Base-by-base conservation (phyloP, 2,797 vertebrate species). In the Sebastes matsubarae region DNA sequence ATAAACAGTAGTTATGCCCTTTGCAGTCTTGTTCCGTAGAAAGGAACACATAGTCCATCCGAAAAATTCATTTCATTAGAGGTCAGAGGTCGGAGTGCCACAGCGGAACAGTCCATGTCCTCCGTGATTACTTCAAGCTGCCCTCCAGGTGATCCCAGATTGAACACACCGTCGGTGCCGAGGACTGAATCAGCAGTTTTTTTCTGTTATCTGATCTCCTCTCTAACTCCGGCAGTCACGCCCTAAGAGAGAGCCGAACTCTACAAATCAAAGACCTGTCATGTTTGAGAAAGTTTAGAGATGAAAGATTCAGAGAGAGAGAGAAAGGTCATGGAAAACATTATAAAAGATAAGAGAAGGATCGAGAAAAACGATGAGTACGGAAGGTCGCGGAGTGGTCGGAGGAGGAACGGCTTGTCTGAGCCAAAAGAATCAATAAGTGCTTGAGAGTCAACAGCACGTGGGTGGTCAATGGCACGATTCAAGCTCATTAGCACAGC, bases 401-500 rank as follows among this genome's bases (percentile, higher is more conserved):
- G 57, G 87, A 74, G 72, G 82, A 77, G 74, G 69, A 76, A 67
- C 75, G 70, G 57, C 55, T 72, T 60, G 86, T 87, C 86, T 67
- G 20, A 38, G 82, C 76, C 60, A 67, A 68, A 72, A 42, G 80
- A 89, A 92, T 90, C 88, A 81, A 93, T 91, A 84, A 79, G 77
- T 42, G 79, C 84, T 84, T 8, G 59, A 72, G 79, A 87, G 88
- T 90, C 79, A 87, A 85, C 78, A 79, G 76, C 30, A 50, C 18
- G 90, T 89, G 88, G 86, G 90, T 61, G 83, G 85, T 75, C 85
- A 87, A 22, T 65, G 80, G 85, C 85, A 65, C 61, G 80, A 91
- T 87, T 85, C 87, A 87, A 73, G 79, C 88, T 94, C 88, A 92
- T 92, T 92, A 92, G 89, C 86, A 58, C 72, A 46, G 72, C 46